Evolutionary conservation across 2,888 invertebrate genomes (phyloP).

Genomic region (Luffia ferchaultella): DNA sequence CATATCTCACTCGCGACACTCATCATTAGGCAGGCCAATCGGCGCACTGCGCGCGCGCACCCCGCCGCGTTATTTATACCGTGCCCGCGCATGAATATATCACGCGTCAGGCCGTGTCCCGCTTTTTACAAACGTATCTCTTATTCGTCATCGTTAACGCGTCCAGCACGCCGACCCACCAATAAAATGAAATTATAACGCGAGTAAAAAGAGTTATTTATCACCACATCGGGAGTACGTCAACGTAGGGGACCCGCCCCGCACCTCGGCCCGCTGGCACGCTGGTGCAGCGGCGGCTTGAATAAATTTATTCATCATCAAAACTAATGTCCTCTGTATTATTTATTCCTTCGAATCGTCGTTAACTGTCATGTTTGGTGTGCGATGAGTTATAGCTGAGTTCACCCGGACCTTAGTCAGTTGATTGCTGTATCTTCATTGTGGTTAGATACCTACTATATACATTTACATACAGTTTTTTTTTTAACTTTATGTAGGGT

Average conservation of each 20-base stretch:
- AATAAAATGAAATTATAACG: neutral
- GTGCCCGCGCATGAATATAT: slow-evolving; percentile 51
- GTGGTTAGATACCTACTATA: too few relatives aligned
- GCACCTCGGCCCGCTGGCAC: neutral
- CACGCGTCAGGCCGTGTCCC: slow-evolving; percentile 51
- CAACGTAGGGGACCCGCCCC: neutral
- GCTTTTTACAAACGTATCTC: slow-evolving; percentile 55
- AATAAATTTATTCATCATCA: neutral
- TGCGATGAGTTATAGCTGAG: neutral
- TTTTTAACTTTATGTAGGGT: too few relatives aligned
- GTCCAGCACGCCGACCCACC: slow-evolving; percentile 11
- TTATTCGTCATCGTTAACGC: slow-evolving; percentile 60
- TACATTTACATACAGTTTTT: too few relatives aligned
- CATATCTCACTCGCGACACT: slow-evolving; percentile 23
- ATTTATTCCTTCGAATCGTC: neutral
- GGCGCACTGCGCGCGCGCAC: slow-evolving; percentile 45
- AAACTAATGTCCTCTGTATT: neutral
- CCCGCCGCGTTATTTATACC: slow-evolving; percentile 57
- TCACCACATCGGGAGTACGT: neutral
- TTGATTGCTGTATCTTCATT: too few relatives aligned
- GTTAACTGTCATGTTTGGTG: neutral
- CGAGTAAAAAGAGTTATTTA: neutral
- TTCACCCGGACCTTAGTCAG: neutral
- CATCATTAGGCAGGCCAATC: slow-evolving; percentile 51
- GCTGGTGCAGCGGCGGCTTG: neutral